Evolutionary conservation across 2,113 vertebrate species (phyloP).

Genomic region (Synodontis membranacea): DNA sequence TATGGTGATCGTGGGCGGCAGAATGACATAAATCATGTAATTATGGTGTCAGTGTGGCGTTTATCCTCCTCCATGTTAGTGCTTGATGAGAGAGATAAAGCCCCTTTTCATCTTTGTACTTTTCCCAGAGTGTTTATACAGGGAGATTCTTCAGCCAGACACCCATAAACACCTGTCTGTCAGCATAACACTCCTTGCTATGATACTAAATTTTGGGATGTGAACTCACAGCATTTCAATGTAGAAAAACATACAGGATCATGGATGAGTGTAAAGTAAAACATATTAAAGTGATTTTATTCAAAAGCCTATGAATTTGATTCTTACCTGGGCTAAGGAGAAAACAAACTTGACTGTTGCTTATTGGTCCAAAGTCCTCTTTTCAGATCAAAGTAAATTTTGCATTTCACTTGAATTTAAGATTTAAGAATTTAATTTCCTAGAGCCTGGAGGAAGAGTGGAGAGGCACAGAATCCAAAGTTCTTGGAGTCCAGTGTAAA

Average conservation of each 20-base stretch:
- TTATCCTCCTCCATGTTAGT: slow-evolving; percentile 44
- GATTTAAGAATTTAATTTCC: too few relatives aligned
- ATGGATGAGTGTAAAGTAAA: not conserved
- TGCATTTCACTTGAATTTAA: too few relatives aligned
- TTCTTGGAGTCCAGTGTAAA: too few relatives aligned
- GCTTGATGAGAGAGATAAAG: slow-evolving; percentile 53
- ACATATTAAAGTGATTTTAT: not conserved
- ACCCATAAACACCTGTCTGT: slow-evolving; percentile 1
- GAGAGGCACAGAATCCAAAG: too few relatives aligned
- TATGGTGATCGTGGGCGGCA: slow-evolving; percentile 32
- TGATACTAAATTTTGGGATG: not conserved
- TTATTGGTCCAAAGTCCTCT: too few relatives aligned
- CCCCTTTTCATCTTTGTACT: slow-evolving; percentile 48
- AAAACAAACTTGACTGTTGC: too few relatives aligned
- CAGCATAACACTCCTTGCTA: not conserved
- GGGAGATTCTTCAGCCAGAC: slow-evolving; percentile 26
- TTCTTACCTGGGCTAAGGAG: too few relatives aligned
- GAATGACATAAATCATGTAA: slow-evolving; percentile 58
- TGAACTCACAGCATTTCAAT: not conserved
- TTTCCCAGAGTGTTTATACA: slow-evolving; percentile 41
- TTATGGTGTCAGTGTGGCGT: slow-evolving; percentile 54
- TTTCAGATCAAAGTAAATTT: too few relatives aligned
- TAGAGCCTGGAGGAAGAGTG: too few relatives aligned
- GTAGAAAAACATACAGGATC: not conserved
- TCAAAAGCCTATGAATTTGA: not conserved